A percentile compares a stretch with the other conserved stretches of the same genome.
These are phyloP conservation scores for Crotalus horridus DNA, from an alignment of 2,113 vertebrate genomes.

Conservation along the genomic window DNA sequence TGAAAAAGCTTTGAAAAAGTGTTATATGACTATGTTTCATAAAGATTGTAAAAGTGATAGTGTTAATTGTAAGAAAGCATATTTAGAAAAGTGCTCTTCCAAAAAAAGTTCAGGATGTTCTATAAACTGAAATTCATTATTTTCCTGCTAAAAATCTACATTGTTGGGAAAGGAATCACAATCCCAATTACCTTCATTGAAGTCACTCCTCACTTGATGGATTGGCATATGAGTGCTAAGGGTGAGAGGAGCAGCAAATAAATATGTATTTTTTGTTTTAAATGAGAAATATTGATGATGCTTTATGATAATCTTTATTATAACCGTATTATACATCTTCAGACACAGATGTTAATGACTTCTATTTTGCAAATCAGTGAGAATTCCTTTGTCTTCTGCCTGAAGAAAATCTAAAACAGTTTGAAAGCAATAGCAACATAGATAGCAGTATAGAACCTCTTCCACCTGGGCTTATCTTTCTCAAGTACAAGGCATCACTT, in stretches of 20 bases:
- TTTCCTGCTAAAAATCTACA: not conserved
- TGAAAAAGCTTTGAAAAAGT: slow-evolving; percentile 51
- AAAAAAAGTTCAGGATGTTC: not conserved
- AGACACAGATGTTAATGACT: not conserved
- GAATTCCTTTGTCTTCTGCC: not conserved
- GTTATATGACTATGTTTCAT: slow-evolving; percentile 47
- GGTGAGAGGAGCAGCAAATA: not conserved
- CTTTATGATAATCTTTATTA: not conserved
- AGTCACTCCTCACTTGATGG: not conserved
- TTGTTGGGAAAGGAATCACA: not conserved
- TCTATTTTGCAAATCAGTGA: not conserved
- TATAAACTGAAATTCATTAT: not conserved
- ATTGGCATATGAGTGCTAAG: not conserved
- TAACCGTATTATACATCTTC: not conserved
- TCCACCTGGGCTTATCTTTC: not conserved
- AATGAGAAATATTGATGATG: not conserved
- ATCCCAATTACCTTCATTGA: not conserved
- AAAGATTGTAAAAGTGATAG: slow-evolving; percentile 50
- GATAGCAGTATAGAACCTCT: not conserved
- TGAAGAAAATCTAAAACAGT: not conserved
- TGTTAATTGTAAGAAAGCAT: slow-evolving; percentile 25
- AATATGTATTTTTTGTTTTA: not conserved
- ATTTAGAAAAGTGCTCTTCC: not conserved
- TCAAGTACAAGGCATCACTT: not conserved
- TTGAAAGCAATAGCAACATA: not conserved